Conservation (phyloP, 2,113 vertebrate genomes). For the Callospermophilus lateralis region DNA sequence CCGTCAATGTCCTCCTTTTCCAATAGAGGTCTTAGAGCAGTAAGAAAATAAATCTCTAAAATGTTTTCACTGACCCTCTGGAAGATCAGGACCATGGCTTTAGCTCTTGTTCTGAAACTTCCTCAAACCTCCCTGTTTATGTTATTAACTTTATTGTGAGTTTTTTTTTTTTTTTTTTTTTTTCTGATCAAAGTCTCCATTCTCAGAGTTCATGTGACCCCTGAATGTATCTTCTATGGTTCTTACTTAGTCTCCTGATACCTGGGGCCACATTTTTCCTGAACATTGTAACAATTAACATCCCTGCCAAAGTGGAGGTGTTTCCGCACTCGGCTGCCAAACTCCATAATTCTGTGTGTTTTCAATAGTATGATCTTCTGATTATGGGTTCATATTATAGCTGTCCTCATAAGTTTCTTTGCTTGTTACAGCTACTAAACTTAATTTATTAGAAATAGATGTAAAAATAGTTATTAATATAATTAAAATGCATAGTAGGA, state of each 20-base stretch:
- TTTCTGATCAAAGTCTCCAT: neutral
- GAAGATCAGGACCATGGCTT: neutral
- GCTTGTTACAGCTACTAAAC: neutral
- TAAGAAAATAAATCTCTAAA: neutral
- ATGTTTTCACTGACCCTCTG: neutral
- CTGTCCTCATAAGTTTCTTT: neutral
- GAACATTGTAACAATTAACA: neutral
- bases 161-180: neutral
- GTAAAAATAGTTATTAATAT: neutral
- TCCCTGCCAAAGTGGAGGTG: neutral
- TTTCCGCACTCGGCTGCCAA: neutral
- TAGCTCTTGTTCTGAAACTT: neutral
- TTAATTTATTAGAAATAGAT: neutral
- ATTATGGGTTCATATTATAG: neutral
- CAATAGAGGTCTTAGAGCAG: neutral
- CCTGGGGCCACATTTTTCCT: neutral
- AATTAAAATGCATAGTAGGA: neutral
- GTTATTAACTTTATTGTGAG: neutral
- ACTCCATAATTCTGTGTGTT: neutral
- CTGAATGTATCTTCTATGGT: neutral
- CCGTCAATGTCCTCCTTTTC: neutral
- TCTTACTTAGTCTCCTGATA: slow-evolving; percentile 15
- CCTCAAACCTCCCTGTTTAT: neutral
- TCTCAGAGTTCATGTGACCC: neutral
- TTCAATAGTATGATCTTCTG: neutral